Base-by-base conservation (phyloP, 92 coral and sea anemone genomes). In the Metridium senile region DNA sequence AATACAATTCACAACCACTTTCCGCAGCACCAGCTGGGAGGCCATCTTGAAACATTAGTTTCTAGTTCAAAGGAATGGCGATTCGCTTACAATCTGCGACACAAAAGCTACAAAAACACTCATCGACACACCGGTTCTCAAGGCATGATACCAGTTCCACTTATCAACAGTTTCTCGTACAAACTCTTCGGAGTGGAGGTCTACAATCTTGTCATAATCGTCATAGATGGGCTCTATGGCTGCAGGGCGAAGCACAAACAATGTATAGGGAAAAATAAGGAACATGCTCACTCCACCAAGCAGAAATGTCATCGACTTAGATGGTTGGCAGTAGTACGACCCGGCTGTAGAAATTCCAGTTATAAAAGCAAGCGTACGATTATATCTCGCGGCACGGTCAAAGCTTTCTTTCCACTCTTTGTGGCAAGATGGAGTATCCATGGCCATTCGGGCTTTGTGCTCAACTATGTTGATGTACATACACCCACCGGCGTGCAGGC, bases 161-260 rank as follows among this genome's bases (percentile, higher is more conserved):
- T 83, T 83, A 56, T 66, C 85, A 18, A 91, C 73, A 51, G 97
- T 91, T 26, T 82, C 90, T 23, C 90, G 63, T 29, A 91, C 86
- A 23, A 85, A 89, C 10, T 81, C 76, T 49, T 91, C 97, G 26
- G 93, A 85, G 82, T 91, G 79, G 70, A 82, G 86, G 49, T 80
- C 68, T 28, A 92, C 83, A 70, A 88, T 82, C 43, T 91, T 89
- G 34, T 73, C 78, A 49, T 57, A 73, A 49, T 77, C 72, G 57
- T 91, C 97, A 28, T 91, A 88, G 85, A 91, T 91, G 46, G 97
- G 97, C 23, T 91, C 97, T 47, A 91, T 88, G 19, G 97, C 84
- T 33, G 87, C 89, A 26, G 97, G 97, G 64, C 70, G 88, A 66
- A 91, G 81, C 23, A 88, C 68, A 27, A 88, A 82, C 43, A 75